These are phyloP conservation scores for Cottus gobio DNA, from an alignment of 2,113 vertebrate genomes.

Conservation along the genomic window DNA sequence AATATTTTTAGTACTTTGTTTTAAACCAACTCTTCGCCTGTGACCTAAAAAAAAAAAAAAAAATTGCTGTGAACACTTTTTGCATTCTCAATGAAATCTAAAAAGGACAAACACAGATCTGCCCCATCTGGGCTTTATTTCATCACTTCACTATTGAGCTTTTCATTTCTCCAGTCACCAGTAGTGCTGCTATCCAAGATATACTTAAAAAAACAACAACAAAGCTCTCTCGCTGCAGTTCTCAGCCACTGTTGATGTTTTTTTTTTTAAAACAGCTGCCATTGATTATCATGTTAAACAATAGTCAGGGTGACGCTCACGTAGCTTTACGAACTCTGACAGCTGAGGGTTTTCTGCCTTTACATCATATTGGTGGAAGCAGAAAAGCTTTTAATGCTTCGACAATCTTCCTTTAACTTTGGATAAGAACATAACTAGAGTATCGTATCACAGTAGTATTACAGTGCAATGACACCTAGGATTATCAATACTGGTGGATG, in stretches of 20 bases:
- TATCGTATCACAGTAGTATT: neutral
- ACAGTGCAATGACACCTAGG: neutral
- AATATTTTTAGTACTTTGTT: slow-evolving; percentile 28
- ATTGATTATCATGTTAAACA: slow-evolving; percentile 6
- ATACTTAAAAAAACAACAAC: neutral
- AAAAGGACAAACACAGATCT: slow-evolving; percentile 6
- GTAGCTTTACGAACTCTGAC: neutral
- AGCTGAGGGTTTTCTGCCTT: neutral
- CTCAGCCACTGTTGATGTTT: neutral
- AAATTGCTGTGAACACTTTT: neutral
- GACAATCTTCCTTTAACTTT: neutral
- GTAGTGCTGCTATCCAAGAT: neutral
- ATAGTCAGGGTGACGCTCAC: neutral
- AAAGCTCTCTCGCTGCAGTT: neutral
- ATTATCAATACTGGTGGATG: neutral
- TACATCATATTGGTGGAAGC: neutral
- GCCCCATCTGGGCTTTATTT: slow-evolving; percentile 7
- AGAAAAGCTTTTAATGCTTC: neutral
- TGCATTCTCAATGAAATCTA: slow-evolving; percentile 12
- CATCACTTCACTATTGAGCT: slow-evolving; percentile 15
- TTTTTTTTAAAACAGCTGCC: neutral
- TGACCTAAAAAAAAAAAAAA: slow-evolving; percentile 40
- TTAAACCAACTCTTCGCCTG: slow-evolving; percentile 15
- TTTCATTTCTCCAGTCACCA: neutral
- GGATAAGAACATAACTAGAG: neutral